Evolutionary conservation across 1,140 invertebrate species (phyloP), one percentile per base, ranked within the genome.

Genomic region (Drepana arcuata): DNA sequence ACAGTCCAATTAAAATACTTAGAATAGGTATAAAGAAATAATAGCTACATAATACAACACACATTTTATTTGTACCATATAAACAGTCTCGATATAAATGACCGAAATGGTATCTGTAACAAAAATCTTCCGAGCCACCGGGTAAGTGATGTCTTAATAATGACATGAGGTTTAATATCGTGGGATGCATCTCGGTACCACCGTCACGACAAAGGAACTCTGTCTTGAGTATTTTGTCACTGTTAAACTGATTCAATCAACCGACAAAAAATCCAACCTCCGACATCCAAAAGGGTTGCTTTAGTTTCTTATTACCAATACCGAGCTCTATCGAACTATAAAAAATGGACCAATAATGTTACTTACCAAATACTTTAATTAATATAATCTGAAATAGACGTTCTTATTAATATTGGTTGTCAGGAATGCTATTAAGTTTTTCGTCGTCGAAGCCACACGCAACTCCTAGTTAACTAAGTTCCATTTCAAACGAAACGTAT

Each of bases 111-210:
- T 72, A 77, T 78, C 73, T 49, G 41, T 31, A 47, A 49, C 24
- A 52, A 44, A 48, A 54, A 81, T 81, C 77, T 73, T 47, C 41
- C 26, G 42, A 70, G 71, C 75, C 73, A 80, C 73, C 67, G 77
- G 60, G 71, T 70, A 81, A 75, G 71, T 78, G 71, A 81, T 81
- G 75, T 81, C 75, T 81, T 75, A 72, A 80, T 78, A 78, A 72
- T 75, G 70, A 75, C 69, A 61, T 48, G 61, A 73, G 57, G 62
- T 72, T 72, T 63, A 73, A 73, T 75, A 75, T 81, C 75, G 64
- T 51, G 56, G 54, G 66, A 66, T 49, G 60, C 57, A 80, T 80
- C 75, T 78, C 58, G 53, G 50, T 54, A 40, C 34, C 57, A 47
- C 48, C 45, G 41, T 51, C 62, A 53, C 61, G 64, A 80, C 72